Percentiles rank a stretch among this genome's conserved stretches.
Conservation (phyloP, 1,140 invertebrate genomes). For the Stenopsyche tienmushanensis region DNA sequence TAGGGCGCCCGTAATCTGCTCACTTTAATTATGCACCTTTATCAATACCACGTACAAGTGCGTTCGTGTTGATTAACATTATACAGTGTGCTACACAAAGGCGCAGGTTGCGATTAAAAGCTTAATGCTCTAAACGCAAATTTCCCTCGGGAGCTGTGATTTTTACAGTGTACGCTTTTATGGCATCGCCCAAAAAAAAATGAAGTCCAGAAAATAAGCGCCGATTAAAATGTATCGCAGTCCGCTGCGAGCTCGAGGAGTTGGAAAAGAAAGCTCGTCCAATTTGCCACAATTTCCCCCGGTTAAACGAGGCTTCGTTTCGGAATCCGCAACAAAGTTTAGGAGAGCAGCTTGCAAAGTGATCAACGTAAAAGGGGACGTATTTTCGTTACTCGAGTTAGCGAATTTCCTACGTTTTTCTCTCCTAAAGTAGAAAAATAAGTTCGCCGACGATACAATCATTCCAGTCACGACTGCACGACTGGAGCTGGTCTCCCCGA, state of each 20-base stretch:
- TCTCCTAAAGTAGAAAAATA: slow-evolving; percentile 11
- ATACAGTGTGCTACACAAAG: not conserved
- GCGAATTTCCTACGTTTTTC: slow-evolving; percentile 20
- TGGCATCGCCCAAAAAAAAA: no score
- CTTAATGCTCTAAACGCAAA: no score
- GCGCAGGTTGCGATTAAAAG: no score
- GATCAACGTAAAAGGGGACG: not conserved
- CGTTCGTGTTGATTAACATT: not conserved
- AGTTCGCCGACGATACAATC: slow-evolving; percentile 22
- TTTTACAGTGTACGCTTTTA: no score
- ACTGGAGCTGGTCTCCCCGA: slow-evolving; percentile 17
- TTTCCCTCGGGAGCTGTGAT: no score
- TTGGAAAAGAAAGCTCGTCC: not conserved
- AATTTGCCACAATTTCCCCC: not conserved
- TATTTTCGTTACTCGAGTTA: slow-evolving; percentile 9
- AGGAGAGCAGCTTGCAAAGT: not conserved
- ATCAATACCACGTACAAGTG: not conserved
- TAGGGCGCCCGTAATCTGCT: slow-evolving; percentile 4
- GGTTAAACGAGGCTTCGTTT: not conserved
- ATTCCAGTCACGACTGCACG: slow-evolving; percentile 33
- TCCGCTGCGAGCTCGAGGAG: no score
- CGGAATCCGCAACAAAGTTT: not conserved
- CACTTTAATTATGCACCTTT: no score
- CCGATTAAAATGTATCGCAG: no score
- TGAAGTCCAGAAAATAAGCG: no score